These are phyloP conservation scores for Progne subis DNA, from an alignment of 2,113 vertebrate species.

Conservation along the genomic window DNA sequence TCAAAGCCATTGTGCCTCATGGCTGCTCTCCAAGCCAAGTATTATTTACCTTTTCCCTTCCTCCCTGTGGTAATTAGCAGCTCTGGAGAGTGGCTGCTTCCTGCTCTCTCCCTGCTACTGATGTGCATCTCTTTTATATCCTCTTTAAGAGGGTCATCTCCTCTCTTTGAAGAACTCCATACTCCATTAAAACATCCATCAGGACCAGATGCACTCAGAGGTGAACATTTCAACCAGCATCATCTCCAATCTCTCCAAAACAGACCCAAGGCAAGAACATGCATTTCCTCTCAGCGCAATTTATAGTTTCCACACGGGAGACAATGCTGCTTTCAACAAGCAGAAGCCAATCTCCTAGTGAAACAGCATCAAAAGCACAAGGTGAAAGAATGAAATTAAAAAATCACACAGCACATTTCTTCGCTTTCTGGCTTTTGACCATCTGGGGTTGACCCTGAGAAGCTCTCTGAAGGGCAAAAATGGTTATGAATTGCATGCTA, in stretches of 20 bases:
- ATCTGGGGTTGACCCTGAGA: not conserved
- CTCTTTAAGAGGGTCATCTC: not conserved
- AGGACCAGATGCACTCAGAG: not conserved
- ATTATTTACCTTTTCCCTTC: not conserved
- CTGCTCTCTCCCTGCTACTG: not conserved
- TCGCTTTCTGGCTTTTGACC: not conserved
- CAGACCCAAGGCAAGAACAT: not conserved
- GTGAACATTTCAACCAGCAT: rapidly evolving
- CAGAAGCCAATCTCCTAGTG: not conserved
- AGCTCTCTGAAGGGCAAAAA: not conserved
- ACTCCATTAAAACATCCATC: not conserved
- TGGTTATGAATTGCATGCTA: not conserved
- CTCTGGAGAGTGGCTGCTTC: not conserved
- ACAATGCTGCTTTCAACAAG: not conserved
- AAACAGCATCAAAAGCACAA: not conserved
- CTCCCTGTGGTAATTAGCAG: not conserved
- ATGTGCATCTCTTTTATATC: not conserved
- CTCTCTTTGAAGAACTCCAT: not conserved
- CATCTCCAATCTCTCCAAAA: not conserved
- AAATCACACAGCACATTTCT: not conserved
- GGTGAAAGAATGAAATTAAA: not conserved
- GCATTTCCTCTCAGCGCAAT: not conserved
- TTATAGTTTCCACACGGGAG: not conserved
- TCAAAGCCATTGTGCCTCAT: not conserved
- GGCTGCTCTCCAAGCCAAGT: not conserved